Base-by-base conservation (phyloP, 2,888 invertebrate genomes). In the Pandemis corylana region DNA sequence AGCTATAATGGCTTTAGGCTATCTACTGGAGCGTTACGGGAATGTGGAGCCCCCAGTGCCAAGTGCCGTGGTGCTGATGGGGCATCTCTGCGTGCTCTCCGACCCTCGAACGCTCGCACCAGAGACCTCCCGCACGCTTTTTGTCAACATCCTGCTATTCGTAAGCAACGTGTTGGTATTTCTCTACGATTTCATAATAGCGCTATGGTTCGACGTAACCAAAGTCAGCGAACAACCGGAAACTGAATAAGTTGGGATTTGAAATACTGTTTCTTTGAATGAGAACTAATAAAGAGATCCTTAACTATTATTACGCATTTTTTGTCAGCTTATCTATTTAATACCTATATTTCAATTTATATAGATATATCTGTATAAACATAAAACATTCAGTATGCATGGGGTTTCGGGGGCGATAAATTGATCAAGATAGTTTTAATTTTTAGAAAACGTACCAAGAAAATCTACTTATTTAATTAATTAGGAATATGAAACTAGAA, bases 21-120 rank as follows among this genome's bases (percentile, higher is more conserved):
- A 90, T 78, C 64, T 88, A 41, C 73, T 92, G 42, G 91, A 93
- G 78, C 91, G 91, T 68, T 81, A 89, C 7, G 85, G 86, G 20
- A 78, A 76, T 71, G 72, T 88, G 0, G 79, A 80, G 2, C 87
- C 91, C 5, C 92, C 92, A 2, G 12, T 90, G 0, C 88, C 93
- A 2, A 93, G 92, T 75, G 90, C 85, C 2, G 74, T 92, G n/a
- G 90, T 93, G 4, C 80, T 93, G 41, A 49, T 91, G 0, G 93
- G 93, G 1, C 89, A 93, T 76, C 76, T 92, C 0, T 87, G 84
- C 20, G 87, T 90, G 0, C 83, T 93, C 10, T 79, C 86, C 0
- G 87, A 90, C 75, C 88, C 90, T 4, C 82, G 84, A 5, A 79
- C 83, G 0, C 78, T 90, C 5, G 83, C 87, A 2, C 68, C 84